Base-by-base conservation (phyloP, 2,888 invertebrate species). In the Pasiphila rectangulata region DNA sequence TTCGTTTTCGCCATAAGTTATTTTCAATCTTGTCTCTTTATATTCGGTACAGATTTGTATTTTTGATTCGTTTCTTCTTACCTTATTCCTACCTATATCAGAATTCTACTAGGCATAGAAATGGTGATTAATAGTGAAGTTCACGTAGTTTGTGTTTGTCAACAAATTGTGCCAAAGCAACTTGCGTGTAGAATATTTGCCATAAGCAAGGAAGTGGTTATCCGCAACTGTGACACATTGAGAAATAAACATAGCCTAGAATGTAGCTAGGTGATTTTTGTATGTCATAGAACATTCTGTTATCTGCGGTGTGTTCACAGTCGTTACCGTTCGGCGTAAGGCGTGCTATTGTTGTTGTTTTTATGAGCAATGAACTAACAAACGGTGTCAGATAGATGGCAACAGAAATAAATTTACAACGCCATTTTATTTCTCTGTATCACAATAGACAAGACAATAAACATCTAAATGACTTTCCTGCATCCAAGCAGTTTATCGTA, bases 41-140 rank as follows among this genome's bases (percentile, higher is more conserved):
- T 12, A 30, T 24, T 35, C 30, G 25, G 32, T 40, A 13, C 40
- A 21, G 10, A 41, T 24, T 38, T 17, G 38, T 21, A 38, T 20
- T n/a, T n/a, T 34, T 36, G 35, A 42, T 49, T 35, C 45, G 45
- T 50, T 45, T 37, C 45, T 45, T 41, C 37, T 37, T 36, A 30
- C 21, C 23, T 34, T 17, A 9, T 17, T 5, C 23, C 23, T 29
- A 29, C 15, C 42, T 15, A 15, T 32, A 10, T 32, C 42, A 41
- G 3, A 13, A 40, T 19, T 39, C 24, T 17, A 39, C 35, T 44
- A 49, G 50, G 45, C 37, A 38, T 38, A 42, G 41, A 50, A 45
- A 34, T 12, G 10, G 9, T 23, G 23, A 16, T 12, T 5, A 6
- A 27, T 1, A 13, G 12, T 25, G 10, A 9, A 24, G 7, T 25